These are phyloP conservation scores for Tachycineta bicolor DNA, from an alignment of 2,113 vertebrate genomes.

Conservation along the genomic window DNA sequence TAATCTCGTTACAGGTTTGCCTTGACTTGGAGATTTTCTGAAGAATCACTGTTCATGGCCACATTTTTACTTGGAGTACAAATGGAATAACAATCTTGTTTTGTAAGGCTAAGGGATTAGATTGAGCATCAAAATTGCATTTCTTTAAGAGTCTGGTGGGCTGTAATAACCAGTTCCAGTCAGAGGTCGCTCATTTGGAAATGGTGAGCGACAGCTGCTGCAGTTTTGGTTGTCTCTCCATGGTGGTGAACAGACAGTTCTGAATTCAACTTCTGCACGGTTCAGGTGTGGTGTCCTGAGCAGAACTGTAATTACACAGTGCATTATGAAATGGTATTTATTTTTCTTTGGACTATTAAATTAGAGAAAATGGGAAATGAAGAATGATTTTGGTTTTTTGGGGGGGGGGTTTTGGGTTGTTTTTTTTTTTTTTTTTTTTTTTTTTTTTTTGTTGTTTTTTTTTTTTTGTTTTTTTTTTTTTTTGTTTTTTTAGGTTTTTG, in stretches of 20 bases:
- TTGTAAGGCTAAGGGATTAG: background rate
- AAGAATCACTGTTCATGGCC: background rate
- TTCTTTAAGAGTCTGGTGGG: background rate
- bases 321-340: background rate
- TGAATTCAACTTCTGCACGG: background rate
- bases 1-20: background rate
- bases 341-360: background rate
- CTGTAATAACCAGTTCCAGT: background rate
- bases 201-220: too few species aligned
- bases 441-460: too few species aligned
- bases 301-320: background rate
- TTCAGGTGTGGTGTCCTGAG: background rate
- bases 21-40: background rate
- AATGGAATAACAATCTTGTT: background rate
- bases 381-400: background rate
- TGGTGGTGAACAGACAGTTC: background rate
- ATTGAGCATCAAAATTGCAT: background rate
- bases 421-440: rapidly evolving
- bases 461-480: too few species aligned
- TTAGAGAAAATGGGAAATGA: background rate
- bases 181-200: background rate
- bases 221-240: background rate
- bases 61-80: background rate
- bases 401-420: too few species aligned
- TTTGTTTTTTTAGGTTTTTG: too few species aligned